Base-by-base conservation (phyloP, 2,797 vertebrate species). In the Coranthus polyacanthus region DNA sequence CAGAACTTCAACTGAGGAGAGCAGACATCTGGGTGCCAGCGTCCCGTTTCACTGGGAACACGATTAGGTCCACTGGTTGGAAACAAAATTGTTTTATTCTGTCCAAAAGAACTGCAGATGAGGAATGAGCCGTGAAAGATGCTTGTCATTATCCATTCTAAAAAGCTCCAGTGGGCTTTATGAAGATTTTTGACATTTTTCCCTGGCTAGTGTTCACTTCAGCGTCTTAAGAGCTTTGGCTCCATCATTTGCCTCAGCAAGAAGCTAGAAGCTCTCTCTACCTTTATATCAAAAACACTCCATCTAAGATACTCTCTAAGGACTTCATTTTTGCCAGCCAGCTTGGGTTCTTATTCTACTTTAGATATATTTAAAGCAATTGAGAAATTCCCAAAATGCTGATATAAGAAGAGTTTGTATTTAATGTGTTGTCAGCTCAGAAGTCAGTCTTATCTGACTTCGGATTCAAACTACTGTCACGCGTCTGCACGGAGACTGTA, bases 1-100 rank as follows among this genome's bases (percentile, higher is more conserved):
- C 79, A 83, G 64, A 78, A 77, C 67, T 67, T 63, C 77, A 79
- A 72, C 72, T 76, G 64, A 82, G 72, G 57, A 75, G 61, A 64
- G 68, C 54, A 65, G 81, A 81, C 81, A 82, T 90, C 68, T 88
- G 77, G 59, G 75, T 75, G 78, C 73, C 71, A 77, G 65, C 70
- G 20, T 68, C 58, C 56, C 53, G 21, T 67, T 78, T 84, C 52
- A 68, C 74, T 51, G 24, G 52, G 64, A 82, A 62, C 75, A 41
- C n/a, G 66, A 86, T 84, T 87, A 81, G 68, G 47, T 72, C 70
- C 51, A 69, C 69, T 43, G 58, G 59, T 64, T 79, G 53, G 68
- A 79, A 82, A 75, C 16, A 16, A 79, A 75, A 79, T 51, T 44
- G 39, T 68, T 84, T 62, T 26, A 64, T 68, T 71, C 39, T 3